Conservation (phyloP, 1,140 invertebrate species). For the Zaprionus lachaisei region DNA sequence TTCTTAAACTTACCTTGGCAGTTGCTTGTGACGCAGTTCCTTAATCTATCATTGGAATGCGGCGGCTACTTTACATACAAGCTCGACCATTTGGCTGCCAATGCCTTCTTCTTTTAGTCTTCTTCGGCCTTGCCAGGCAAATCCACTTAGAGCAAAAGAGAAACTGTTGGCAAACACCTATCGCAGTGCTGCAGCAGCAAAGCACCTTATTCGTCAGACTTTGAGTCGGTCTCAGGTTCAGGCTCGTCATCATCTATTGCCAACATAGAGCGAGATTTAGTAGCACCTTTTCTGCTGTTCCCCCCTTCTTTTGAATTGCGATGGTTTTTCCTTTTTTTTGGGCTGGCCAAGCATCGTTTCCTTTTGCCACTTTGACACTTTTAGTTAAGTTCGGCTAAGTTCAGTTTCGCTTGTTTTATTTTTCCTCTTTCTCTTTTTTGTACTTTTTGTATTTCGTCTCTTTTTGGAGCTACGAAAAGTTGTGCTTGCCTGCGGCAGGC, state of each 20-base stretch:
- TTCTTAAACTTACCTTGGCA: conserved; percentile 9
- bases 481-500: conserved; percentile 69
- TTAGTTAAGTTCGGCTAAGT: conserved; percentile 61
- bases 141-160: conserved; percentile 27
- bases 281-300: conserved; percentile 44
- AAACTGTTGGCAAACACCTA: conserved; percentile 14
- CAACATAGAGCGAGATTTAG: conserved; percentile 56
- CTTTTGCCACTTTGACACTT: conserved; percentile 76
- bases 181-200: conserved; percentile 8
- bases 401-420: conserved; percentile 36
- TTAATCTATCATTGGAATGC: conserved; percentile 42
- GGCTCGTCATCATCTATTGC: conserved; percentile 52
- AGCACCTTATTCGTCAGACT: conserved; percentile 33
- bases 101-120: not conserved
- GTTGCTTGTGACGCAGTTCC: conserved; percentile 14
- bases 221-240: not conserved
- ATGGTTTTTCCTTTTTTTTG: not conserved
- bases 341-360: conserved; percentile 32
- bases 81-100: conserved; percentile 21
- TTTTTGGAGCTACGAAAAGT: conserved; percentile 53
- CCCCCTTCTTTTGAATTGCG: conserved; percentile 14
- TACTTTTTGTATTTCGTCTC: conserved; percentile 14
- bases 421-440: conserved; percentile 15
- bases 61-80: conserved; percentile 25
- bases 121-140: conserved; percentile 21